These are phyloP conservation scores for Microchirus variegatus DNA, from an alignment of 2,797 vertebrate genomes.

Conservation along the genomic window DNA sequence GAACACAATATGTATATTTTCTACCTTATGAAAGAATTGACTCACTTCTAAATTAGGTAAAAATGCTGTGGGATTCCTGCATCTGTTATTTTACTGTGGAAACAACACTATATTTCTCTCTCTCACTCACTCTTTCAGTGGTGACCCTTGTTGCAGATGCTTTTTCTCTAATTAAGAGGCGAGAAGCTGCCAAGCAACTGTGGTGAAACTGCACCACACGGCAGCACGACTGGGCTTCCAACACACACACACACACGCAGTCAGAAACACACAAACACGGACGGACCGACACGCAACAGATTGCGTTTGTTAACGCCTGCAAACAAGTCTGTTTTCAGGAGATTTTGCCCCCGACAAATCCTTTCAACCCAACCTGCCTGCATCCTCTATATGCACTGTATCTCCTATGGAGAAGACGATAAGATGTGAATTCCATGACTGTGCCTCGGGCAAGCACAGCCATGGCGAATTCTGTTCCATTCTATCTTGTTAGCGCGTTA, in stretches of 20 bases:
- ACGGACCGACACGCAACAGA: conserved; percentile 30
- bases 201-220: conserved; percentile 50
- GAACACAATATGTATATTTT: conserved; percentile 7
- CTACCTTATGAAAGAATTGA: conserved; percentile 10
- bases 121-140: conserved; percentile 48
- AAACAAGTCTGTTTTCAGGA: conserved; percentile 62
- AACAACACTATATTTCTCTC: conserved; percentile 32
- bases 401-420: conserved; percentile 62
- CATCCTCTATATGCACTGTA: conserved; percentile 49
- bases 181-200: conserved; percentile 71
- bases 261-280: conserved; percentile 15
- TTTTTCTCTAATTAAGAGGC: conserved; percentile 76
- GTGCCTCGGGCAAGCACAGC: conserved; percentile 48
- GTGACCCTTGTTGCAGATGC: conserved; percentile 69
- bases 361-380: conserved; percentile 53
- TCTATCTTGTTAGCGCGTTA: conserved; percentile 60
- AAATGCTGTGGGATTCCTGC: conserved; percentile 32
- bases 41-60: conserved; percentile 9
- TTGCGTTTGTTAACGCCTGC: conserved; percentile 49
- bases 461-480: conserved; percentile 39
- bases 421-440: conserved; percentile 62
- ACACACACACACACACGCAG: conserved; percentile 16
- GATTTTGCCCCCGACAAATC: conserved; percentile 59
- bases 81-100: conserved; percentile 41
- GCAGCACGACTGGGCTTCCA: conserved; percentile 46